Evolutionary conservation across 2,888 invertebrate species (phyloP).

Genomic region (Poecilobothrus nobilitatus): DNA sequence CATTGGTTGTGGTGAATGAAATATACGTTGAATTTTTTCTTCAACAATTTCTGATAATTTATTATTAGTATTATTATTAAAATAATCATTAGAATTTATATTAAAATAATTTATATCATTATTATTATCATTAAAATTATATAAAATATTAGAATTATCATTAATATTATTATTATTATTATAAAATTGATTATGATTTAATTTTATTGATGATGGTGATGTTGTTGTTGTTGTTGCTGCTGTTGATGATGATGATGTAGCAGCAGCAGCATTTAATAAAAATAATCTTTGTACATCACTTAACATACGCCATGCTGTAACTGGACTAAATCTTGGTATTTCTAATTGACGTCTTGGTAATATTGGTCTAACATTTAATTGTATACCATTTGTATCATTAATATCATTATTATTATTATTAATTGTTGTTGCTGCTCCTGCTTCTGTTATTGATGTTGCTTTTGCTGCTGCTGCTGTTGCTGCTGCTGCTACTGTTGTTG

Average conservation of each 20-base stretch:
- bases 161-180: too few relatives aligned
- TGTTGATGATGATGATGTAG: slow-evolving; percentile 20
- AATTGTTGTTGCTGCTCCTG: too few relatives aligned
- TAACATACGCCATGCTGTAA: slow-evolving; percentile 72
- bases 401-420: slow-evolving; percentile 29
- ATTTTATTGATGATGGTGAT: slow-evolving; percentile 24
- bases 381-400: slow-evolving; percentile 53
- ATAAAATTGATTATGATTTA: too few relatives aligned
- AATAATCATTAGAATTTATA: too few relatives aligned
- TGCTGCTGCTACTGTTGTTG: too few relatives aligned
- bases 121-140: too few relatives aligned
- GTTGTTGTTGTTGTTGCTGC: slow-evolving; percentile 9
- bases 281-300: slow-evolving; percentile 29
- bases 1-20: slow-evolving; percentile 47
- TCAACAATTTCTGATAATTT: slow-evolving; percentile 33
- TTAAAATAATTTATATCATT: too few relatives aligned
- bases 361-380: slow-evolving; percentile 65
- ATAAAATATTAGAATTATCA: too few relatives aligned
- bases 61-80: too few relatives aligned
- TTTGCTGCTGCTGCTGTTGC: too few relatives aligned
- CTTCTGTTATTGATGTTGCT: not conserved
- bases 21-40: slow-evolving; percentile 48
- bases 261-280: slow-evolving; percentile 19
- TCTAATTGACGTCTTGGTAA: slow-evolving; percentile 69
- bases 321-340: slow-evolving; percentile 72